Evolutionary conservation across 1,140 invertebrate genomes (phyloP), one percentile per base, ranked within the genome.

Genomic region (Bicyclus anynana): DNA sequence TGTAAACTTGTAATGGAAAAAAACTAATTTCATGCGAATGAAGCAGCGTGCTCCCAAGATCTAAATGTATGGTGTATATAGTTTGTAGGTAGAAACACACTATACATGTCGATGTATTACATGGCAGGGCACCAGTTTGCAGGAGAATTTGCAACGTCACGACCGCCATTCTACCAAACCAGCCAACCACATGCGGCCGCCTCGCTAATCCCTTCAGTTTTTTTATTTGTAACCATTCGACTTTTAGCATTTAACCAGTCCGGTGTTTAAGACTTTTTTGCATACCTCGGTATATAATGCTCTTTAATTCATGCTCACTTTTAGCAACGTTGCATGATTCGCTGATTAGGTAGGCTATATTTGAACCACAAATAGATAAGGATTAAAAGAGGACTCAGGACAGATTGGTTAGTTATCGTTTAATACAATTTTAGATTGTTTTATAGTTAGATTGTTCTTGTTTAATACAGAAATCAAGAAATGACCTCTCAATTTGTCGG

Each of bases 141-240:
- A 57, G 21, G 20, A 65, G 60, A 71, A 72, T 77, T 65, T 72
- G 83, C 76, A 72, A 65, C 70, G 71, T 81, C 80, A 85, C 76
- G 67, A 71, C 70, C 69, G 76, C 78, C 72, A 78, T 78, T 59
- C 56, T 53, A 38, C 53, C 71, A 50, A 59, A 23, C 37, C 54
- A 16, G 53, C 75, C 76, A 78, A 79, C 78, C 78, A 62, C 53
- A 65, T 53, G 16, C 40, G 40, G 62, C 38, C 65, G 67, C 35
- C 57, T 46, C 58, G 57, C 69, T 81, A 81, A 81, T 81, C 80
- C 83, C 72, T 72, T 4, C 20, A 20, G 16, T 60, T 72, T 72
- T 79, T 77, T 81, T 83, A 73, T 70, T 78, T 62, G 56, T 57
- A 71, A 63, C 72, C 72, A 72, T 59, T 74, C 53, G 56, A 65